phyloP scores from a whole-genome alignment of 2,888 invertebrate genomes.

The Leuctra nigra region DNA sequence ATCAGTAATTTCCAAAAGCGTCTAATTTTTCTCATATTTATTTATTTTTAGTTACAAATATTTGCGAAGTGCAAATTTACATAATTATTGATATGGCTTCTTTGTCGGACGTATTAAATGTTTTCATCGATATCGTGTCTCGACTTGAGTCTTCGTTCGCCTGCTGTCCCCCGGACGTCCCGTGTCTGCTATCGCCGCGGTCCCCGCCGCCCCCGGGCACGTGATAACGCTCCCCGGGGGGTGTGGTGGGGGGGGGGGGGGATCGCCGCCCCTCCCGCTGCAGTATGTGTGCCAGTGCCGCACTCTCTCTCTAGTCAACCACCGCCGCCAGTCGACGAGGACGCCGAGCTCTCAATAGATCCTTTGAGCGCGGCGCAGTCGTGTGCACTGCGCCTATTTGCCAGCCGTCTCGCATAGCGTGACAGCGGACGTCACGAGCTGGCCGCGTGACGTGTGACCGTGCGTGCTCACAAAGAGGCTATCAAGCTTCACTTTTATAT shows the following conservation, averaged over 20 bases:
- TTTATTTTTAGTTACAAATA: too few species aligned
- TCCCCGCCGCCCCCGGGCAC: background rate
- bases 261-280: background rate
- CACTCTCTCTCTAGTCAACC: too few species aligned
- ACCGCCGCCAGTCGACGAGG: background rate
- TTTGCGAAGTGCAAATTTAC: too few species aligned
- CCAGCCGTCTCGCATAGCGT: background rate
- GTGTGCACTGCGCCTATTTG: background rate
- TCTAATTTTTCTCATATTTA: too few species aligned
- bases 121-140: background rate
- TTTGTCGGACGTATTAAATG: background rate
- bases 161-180: background rate
- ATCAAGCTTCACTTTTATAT: too few species aligned
- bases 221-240: background rate
- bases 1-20: too few species aligned
- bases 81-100: too few species aligned
- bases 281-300: too few species aligned
- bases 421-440: background rate
- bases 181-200: background rate
- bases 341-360: background rate
- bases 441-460: too few species aligned
- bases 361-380: too few species aligned
- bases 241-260: background rate
- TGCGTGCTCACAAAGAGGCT: too few species aligned
- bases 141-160: background rate